Base-by-base conservation (phyloP, 2,888 invertebrate species). In the Aethes cnicana region DNA sequence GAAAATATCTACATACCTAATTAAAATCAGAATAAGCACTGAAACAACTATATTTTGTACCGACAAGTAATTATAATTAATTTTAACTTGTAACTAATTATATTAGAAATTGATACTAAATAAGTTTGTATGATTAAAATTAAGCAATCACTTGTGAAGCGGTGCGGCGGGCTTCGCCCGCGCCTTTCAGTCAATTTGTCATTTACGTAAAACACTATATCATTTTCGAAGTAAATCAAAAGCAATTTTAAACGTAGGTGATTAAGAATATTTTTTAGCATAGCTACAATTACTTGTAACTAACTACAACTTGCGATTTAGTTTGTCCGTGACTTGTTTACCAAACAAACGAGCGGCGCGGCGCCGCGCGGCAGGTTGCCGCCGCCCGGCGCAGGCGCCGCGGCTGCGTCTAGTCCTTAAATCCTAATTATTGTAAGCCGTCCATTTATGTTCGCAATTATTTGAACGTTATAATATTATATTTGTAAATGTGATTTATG, bases 141-240 rank as follows among this genome's bases (percentile, higher is more conserved):
- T 77, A 74, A 73, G 74, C 70, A 64, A 55, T 58, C 58, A 68
- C 67, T 55, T 47, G 42, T 39, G 61, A 21, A 63, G 60, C 54
- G 59, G 56, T 69, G 72, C 64, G 58, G 56, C 61, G 63, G 54
- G 50, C 56, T 52, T 44, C 52, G 56, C 52, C 58, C 61, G 62
- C 61, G 72, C 70, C 70, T 70, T 62, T 69, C 77, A 77, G 84
- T 85, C 84, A 85, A 85, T 85, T 85, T 74, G 73, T 75, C 63
- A 66, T 71, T 68, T 69, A 78, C 68, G 72, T 76, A 72, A 81
- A 70, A 70, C 68, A 49, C 47, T 56, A 60, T 58, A 61, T 61
- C 58, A 61, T 61, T 61, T 61, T 58, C 46, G 55, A 55, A 25
- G 55, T 48, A 54, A 57, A 47, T 44, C 43, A 73, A 81, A 84